Base-by-base conservation (phyloP, 2,797 vertebrate genomes). In the Tarsius wallacei region DNA sequence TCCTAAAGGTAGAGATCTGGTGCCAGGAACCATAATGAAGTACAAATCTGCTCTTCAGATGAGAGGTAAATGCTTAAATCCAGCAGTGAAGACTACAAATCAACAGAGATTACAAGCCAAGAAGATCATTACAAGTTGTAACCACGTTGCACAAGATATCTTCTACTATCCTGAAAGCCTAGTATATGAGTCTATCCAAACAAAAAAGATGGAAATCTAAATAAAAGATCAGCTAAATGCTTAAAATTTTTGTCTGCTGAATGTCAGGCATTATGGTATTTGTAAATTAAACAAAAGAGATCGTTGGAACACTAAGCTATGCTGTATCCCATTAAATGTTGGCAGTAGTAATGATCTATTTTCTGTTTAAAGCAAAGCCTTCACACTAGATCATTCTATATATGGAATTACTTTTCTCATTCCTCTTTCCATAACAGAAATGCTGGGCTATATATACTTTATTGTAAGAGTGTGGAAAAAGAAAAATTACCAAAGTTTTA, bases 401-500 rank as follows among this genome's bases (percentile, higher is more conserved):
- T 71, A 28, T 5, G 66, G 64, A 82, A 70, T 51, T 90, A 59
- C 57, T 87, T 76, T 73, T 71, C 51, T 96, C 73, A 31, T 83
- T 22, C 7, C 33, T 64, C 24, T 84, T n/a, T 94, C 73, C 83
- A 47, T 68, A 95, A 61, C 61, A 82, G 53, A 95, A 90, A 87
- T 87, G 28, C 17, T 63, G 1, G 51, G 19, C 31, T 87, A 24
- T 16, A 16, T 80, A 12, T 5, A 71, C n/a, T 77, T 84, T 66
- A 53, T 87, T 31, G 66, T n/a, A 36, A 96, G 21, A 91, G 33
- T 80, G 22, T 64, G 7, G 53, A 14, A 88, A 86, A 82, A 76
- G 68, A 91, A 96, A 96, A 96, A 96, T 89, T 91, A 83, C 71
- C 47, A 94, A 94, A 15, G 13, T 91, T 71, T 73, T 53, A 71